Percentiles rank a stretch among this genome's conserved stretches.
These are phyloP conservation scores for Acanthurus lineatus DNA, from an alignment of 2,797 vertebrate species.

Conservation along the genomic window DNA sequence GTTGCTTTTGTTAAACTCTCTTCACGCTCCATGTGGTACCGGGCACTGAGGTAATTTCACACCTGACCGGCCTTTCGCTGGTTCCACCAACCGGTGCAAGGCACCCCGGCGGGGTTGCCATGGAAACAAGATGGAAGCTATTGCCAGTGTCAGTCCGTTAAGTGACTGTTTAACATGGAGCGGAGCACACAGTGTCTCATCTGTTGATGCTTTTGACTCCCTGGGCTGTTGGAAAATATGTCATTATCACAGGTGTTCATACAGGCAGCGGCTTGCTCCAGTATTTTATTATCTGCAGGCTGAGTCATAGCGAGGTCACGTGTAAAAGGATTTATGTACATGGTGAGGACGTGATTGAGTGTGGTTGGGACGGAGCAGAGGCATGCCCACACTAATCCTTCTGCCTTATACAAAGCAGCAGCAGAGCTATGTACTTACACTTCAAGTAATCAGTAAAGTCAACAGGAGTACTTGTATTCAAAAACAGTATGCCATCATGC, in stretches of 20 bases:
- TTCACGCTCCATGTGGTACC: slow-evolving; percentile 70
- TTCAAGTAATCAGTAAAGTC: not conserved
- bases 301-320: slow-evolving; percentile 58
- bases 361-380: slow-evolving; percentile 26
- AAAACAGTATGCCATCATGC: not conserved
- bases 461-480: not conserved
- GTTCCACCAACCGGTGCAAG: slow-evolving; percentile 56
- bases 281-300: slow-evolving; percentile 58
- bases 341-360: slow-evolving; percentile 29
- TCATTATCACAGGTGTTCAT: slow-evolving; percentile 63
- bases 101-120: slow-evolving; percentile 68
- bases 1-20: slow-evolving; percentile 81
- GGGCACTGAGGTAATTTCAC: slow-evolving; percentile 84
- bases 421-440: not conserved
- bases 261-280: slow-evolving; percentile 31
- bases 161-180: slow-evolving; percentile 81
- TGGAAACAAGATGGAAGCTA: slow-evolving; percentile 72
- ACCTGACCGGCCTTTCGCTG: slow-evolving; percentile 80
- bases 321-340: slow-evolving; percentile 59
- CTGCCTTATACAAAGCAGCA: slow-evolving; percentile 12
- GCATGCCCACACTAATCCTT: slow-evolving; percentile 45
- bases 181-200: slow-evolving; percentile 47
- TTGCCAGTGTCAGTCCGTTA: slow-evolving; percentile 67
- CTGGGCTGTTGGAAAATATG: slow-evolving; percentile 64
- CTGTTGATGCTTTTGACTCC: slow-evolving; percentile 69